These are phyloP conservation scores for Monodelphis domestica DNA, from an alignment of 2,797 vertebrate species.

Conservation along the genomic window DNA sequence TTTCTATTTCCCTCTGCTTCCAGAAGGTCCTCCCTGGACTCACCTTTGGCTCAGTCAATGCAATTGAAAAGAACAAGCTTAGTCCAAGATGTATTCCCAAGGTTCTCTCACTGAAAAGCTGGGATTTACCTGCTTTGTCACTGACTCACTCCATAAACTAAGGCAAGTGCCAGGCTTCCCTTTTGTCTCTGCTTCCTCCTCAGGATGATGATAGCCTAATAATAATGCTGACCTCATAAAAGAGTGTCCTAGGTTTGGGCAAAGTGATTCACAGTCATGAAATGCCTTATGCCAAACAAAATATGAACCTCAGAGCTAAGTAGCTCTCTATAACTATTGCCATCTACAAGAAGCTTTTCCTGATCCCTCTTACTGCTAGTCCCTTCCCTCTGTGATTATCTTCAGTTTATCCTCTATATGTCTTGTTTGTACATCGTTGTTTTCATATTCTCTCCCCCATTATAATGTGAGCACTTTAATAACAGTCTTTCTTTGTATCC, in stretches of 20 bases:
- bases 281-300: conserved; percentile 17
- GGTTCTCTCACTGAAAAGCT: neutral
- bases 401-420: neutral
- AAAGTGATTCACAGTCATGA: conserved; percentile 7
- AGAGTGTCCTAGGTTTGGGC: conserved; percentile 4
- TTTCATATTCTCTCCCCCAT: neutral
- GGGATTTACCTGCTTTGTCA: neutral
- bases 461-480: neutral
- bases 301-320: neutral
- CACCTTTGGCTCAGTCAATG: neutral
- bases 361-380: neutral
- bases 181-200: neutral
- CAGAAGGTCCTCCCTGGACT: neutral
- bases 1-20: conserved; percentile 5
- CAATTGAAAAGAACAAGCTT: neutral
- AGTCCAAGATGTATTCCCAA: neutral
- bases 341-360: neutral
- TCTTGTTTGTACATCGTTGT: neutral
- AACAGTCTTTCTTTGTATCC: neutral
- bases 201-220: neutral
- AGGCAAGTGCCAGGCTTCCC: neutral
- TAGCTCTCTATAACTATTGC: conserved; percentile 1
- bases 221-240: conserved; percentile 33
- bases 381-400: neutral
- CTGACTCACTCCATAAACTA: neutral